phyloP scores from a whole-genome alignment of 2,113 vertebrate species.

The Pipa parva region DNA sequence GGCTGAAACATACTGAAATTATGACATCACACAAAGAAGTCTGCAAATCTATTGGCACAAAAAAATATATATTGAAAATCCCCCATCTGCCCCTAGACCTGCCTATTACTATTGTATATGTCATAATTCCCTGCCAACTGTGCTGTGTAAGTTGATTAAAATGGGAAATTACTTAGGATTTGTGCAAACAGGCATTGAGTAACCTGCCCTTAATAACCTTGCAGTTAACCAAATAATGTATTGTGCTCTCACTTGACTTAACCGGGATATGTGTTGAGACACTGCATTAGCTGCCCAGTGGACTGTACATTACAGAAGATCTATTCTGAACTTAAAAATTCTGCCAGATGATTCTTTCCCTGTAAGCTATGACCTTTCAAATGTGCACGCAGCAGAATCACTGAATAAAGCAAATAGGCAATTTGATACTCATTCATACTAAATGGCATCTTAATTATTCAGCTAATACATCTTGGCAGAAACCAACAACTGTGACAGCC shows the following conservation, averaged over 20 bases:
- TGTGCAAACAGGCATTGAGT: constrained; percentile 17
- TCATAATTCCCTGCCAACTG: background rate
- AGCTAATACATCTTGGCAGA: constrained; percentile 19
- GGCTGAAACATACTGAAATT: too few species aligned
- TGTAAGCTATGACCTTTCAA: constrained; percentile 24
- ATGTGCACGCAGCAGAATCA: constrained; percentile 14
- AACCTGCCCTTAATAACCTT: constrained; percentile 27
- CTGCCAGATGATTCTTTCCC: constrained; percentile 19
- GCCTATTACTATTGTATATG: too few species aligned
- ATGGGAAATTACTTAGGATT: background rate
- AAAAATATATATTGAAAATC: too few species aligned
- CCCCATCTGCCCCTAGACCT: too few species aligned
- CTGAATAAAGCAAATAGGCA: constrained; percentile 8
- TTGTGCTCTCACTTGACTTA: constrained; percentile 22
- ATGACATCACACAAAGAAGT: too few species aligned
- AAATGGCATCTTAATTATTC: constrained; percentile 14
- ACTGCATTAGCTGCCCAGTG: constrained; percentile 37
- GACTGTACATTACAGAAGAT: constrained; percentile 29
- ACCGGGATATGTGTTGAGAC: constrained; percentile 23
- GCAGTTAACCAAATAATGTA: constrained; percentile 14
- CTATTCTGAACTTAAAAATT: constrained; percentile 29
- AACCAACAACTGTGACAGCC: background rate
- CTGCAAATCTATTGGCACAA: too few species aligned
- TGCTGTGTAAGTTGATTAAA: background rate
- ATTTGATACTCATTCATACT: constrained; percentile 17